phyloP scores from a whole-genome alignment of 1,140 invertebrate genomes.

The Scaptomyza montana region DNA sequence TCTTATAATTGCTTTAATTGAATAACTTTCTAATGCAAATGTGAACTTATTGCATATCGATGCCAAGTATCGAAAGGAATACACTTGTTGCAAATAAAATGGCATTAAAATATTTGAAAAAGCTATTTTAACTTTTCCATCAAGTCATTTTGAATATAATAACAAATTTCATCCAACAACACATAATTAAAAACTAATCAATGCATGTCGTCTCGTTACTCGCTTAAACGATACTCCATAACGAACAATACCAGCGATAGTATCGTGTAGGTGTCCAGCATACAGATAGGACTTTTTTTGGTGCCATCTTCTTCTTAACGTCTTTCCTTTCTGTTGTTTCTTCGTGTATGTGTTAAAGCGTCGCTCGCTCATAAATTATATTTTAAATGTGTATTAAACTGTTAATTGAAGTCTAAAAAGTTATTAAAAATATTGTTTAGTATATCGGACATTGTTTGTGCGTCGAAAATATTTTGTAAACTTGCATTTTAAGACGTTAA shows the following conservation, averaged over 20 bases:
- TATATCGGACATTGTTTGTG: conserved; percentile 3
- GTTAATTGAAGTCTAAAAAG: conserved; percentile 12
- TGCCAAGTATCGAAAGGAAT: too few relatives aligned
- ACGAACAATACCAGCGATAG: too few relatives aligned
- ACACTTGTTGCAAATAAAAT: too few relatives aligned
- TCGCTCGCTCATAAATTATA: conserved; percentile 14
- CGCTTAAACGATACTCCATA: background rate
- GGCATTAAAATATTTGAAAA: too few relatives aligned
- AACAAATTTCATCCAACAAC: too few relatives aligned
- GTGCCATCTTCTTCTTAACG: background rate
- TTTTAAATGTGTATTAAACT: conserved; percentile 31
- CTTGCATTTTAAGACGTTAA: conserved; percentile 2
- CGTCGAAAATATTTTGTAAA: background rate
- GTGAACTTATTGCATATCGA: too few relatives aligned
- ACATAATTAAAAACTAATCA: too few relatives aligned
- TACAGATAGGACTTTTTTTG: background rate
- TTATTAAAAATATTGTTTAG: conserved; percentile 2
- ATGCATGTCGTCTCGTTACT: background rate
- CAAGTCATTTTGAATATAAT: too few relatives aligned
- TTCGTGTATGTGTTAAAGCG: conserved; percentile 10
- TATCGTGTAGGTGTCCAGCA: too few relatives aligned
- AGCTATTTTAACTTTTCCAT: too few relatives aligned
- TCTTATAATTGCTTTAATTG: too few relatives aligned
- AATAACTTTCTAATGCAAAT: too few relatives aligned
- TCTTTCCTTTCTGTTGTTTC: conserved; percentile 15